Percentiles rank a stretch among this genome's conserved stretches.
phyloP scores from a whole-genome alignment of 2,888 invertebrate genomes.

The Alloplasta piceator region DNA sequence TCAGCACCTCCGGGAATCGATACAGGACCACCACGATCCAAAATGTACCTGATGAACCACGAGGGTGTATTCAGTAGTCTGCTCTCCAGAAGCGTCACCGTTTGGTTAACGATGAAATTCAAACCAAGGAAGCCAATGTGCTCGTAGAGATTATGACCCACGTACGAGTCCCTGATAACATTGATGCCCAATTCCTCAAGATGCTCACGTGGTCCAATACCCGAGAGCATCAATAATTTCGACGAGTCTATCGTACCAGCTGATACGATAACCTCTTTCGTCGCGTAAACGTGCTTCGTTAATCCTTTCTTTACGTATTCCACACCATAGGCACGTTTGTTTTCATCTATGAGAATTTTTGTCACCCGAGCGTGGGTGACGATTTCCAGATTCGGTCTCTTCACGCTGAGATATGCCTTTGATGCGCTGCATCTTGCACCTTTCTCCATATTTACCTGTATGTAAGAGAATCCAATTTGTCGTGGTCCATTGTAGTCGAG shows the following conservation, averaged over 20 bases:
- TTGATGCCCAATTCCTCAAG: conserved; percentile 86
- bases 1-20: conserved; percentile 83
- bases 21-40: conserved; percentile 79
- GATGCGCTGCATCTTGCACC: conserved; percentile 85
- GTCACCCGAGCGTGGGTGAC: conserved; percentile 77
- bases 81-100: conserved; percentile 84
- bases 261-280: conserved; percentile 86
- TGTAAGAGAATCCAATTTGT: conserved; percentile 84
- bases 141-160: conserved; percentile 88
- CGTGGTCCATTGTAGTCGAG: conserved; percentile 83
- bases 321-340: conserved; percentile 78
- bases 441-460: conserved; percentile 84
- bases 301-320: conserved; percentile 85
- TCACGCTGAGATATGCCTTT: conserved; percentile 85
- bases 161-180: conserved; percentile 86
- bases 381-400: conserved; percentile 78
- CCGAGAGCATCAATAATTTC: conserved; percentile 89
- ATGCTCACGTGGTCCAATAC: conserved; percentile 87
- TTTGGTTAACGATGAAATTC: conserved; percentile 86
- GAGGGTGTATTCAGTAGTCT: conserved; percentile 71
- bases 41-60: conserved; percentile 78
- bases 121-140: conserved; percentile 88
- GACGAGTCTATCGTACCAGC: conserved; percentile 93
- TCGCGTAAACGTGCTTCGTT: conserved; percentile 85
- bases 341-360: conserved; percentile 74